Evolutionary conservation across 2,113 vertebrate genomes (phyloP), one percentile per base, ranked within the genome.

Genomic region (Poeciliopsis occidentalis): DNA sequence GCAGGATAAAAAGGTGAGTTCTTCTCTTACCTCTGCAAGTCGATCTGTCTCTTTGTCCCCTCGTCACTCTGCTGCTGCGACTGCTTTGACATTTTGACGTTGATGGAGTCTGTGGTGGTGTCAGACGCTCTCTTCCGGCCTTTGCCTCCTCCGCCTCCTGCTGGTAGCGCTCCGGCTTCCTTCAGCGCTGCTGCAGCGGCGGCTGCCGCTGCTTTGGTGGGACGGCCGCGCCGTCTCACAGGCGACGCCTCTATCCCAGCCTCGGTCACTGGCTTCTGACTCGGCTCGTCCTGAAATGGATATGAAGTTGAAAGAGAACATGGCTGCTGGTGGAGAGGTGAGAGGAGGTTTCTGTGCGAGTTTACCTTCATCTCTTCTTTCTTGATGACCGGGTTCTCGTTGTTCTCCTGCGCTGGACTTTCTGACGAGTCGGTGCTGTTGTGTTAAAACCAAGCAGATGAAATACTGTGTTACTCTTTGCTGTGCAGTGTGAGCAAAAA

Each of bases 41-140:
- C 97, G 17, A 99, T 97, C 80, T 98, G 97, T 91, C 97, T 96
- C 93, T 98, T 97, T 91, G 96, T 91, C 80, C 95, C 95, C 76
- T 95, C 95, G 85, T 97, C 97, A 86, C 96, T 99, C 91, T 95
- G 93, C 83, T 94, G 85, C 83, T 97, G 51, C 4, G 13, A 96
- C 89, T 96, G 96, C 95, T 97, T 99, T 92, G 97, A 96, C 94
- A 96, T 94, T 95, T 99, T 99, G 93, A 94, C 94, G 78, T 95
- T 98, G 86, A 95, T 92, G 73, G 96, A 93, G 87, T 98, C 97
- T 72, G 95, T 79, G 44, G 94, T 89, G 0, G 91, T 92, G 68
- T 97, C 97, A 0, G 95, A 91, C 12, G 93, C 94, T 85, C 98
- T 96, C 90, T 99, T 99, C 84, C 97, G 96, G 78, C 97, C 97